Conservation (phyloP, 1,140 invertebrate genomes). For the Maconellicoccus hirsutus region DNA sequence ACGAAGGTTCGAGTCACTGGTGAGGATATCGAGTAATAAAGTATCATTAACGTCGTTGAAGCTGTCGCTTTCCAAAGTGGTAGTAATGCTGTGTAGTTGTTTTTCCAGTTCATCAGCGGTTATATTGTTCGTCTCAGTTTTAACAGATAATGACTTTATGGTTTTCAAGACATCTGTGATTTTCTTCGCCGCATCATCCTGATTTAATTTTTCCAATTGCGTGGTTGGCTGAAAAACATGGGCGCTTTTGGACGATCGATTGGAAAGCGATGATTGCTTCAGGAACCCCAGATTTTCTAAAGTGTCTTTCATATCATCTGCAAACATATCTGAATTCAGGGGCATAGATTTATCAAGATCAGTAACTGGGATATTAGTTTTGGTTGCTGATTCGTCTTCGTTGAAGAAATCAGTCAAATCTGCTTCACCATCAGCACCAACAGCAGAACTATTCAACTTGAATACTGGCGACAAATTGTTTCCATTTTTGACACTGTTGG, state of each 20-base stretch:
- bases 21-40: neutral
- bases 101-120: neutral
- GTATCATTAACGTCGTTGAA: neutral
- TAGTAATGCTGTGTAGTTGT: neutral
- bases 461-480: neutral
- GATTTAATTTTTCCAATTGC: neutral
- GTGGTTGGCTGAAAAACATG: neutral
- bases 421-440: neutral
- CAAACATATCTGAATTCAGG: neutral
- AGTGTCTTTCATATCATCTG: neutral
- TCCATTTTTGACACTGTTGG: neutral
- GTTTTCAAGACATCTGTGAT: neutral
- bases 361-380: neutral
- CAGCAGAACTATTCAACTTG: too few relatives aligned
- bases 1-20: neutral
- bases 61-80: neutral
- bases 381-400: too few relatives aligned
- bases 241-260: neutral
- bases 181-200: neutral
- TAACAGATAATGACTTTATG: neutral
- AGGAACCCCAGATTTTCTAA: neutral
- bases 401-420: neutral
- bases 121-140: neutral
- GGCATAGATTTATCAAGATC: neutral
- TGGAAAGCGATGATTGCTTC: neutral